Evolutionary conservation across 2,797 vertebrate species (phyloP).

Genomic region (Muscicapa comitata): DNA sequence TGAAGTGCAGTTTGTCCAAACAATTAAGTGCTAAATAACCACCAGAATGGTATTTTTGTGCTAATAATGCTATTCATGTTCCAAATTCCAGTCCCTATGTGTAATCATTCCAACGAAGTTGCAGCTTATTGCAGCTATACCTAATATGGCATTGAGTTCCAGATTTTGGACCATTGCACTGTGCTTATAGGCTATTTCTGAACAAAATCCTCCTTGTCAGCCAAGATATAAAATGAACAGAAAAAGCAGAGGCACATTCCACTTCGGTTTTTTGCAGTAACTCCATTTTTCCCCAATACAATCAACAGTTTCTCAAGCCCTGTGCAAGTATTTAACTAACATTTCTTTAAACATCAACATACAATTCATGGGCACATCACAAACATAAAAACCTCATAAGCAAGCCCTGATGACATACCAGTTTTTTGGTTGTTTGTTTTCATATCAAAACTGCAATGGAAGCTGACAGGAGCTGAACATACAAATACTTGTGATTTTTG

Average conservation of each 20-base stretch:
- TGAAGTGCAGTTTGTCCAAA: not conserved
- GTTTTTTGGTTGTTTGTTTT: not conserved
- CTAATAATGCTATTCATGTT: not conserved
- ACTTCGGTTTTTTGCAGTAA: not conserved
- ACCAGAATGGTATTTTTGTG: not conserved
- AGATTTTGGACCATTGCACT: not conserved
- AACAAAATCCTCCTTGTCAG: not conserved
- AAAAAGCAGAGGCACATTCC: not conserved
- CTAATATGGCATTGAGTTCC: conserved; percentile 42
- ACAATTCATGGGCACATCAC: not conserved
- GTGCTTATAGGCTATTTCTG: conserved; percentile 33
- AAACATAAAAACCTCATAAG: not conserved
- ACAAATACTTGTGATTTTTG: not conserved
- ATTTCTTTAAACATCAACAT: not conserved
- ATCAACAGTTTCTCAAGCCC: not conserved
- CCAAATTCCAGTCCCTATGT: conserved; percentile 4
- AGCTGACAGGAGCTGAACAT: not conserved
- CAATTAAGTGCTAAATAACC: not conserved
- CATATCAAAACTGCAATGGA: not conserved
- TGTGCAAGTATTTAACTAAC: not conserved
- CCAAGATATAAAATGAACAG: not conserved
- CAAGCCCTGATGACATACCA: accelerated
- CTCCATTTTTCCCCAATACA: not conserved
- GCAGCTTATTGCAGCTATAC: conserved; percentile 16
- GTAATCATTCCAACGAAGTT: conserved; percentile 21